Evolutionary conservation across 2,113 vertebrate genomes (phyloP).

Genomic region (Pelecanoides urinatrix): DNA sequence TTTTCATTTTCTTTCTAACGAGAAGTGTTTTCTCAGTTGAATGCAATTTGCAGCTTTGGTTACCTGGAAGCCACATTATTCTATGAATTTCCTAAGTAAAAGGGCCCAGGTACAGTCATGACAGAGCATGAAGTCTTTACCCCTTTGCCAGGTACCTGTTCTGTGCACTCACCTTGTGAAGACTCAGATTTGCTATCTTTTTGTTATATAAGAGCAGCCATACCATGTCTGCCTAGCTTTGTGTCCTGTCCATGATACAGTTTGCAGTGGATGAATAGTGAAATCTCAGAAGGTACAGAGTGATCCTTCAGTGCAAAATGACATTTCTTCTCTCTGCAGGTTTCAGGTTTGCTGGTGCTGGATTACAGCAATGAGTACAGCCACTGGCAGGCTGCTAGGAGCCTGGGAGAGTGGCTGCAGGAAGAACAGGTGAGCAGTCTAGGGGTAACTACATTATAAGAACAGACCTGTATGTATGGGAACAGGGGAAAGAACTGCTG

Average conservation of each 20-base stretch:
- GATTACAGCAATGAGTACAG: conserved; percentile 90
- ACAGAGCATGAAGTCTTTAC: not conserved
- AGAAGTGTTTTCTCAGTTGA: not conserved
- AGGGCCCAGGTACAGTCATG: not conserved
- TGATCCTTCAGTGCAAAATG: not conserved
- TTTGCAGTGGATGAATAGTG: not conserved
- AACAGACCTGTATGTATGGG: not conserved
- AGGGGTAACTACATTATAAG: not conserved
- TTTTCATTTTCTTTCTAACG: not conserved
- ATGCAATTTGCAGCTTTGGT: not conserved
- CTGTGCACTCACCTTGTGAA: not conserved
- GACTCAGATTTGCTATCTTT: not conserved
- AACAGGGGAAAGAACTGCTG: not conserved
- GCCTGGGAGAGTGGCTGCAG: conserved; percentile 87
- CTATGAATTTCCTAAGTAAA: not conserved
- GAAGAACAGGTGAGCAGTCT: conserved; percentile 84
- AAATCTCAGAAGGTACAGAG: not conserved
- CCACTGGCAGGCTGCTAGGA: conserved; percentile 91
- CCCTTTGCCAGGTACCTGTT: not conserved
- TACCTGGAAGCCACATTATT: not conserved
- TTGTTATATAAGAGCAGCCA: not conserved
- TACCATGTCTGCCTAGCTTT: not conserved
- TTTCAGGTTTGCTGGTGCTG: conserved; percentile 89
- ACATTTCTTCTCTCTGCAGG: conserved; percentile 67
- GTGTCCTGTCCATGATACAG: not conserved